phyloP scores from a whole-genome alignment of 2,888 invertebrate genomes.

The Harpagoxenus sublaevis region DNA sequence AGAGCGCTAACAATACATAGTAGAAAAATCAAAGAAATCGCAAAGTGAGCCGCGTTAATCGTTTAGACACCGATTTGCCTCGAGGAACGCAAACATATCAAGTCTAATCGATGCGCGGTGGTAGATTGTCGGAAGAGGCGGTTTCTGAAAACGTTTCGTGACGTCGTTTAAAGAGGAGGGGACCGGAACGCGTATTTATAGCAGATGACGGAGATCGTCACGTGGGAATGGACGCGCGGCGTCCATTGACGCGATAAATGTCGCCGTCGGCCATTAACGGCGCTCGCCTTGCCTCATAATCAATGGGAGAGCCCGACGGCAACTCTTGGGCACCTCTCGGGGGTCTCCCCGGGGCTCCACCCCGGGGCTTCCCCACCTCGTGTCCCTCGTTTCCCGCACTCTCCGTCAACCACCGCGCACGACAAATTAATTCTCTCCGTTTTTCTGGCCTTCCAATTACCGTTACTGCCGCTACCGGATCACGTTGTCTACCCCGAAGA shows the following conservation, averaged over 20 bases:
- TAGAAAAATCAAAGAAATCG: conserved; percentile 1
- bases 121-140: conserved; percentile 39
- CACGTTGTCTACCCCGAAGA: conserved; percentile 62
- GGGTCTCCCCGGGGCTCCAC: conserved; percentile 44
- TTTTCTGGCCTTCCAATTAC: conserved; percentile 73
- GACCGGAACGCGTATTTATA: conserved; percentile 78
- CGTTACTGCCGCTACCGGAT: conserved; percentile 67
- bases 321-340: conserved; percentile 74
- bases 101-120: conserved; percentile 26
- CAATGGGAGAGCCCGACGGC: conserved; percentile 76
- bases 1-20: too few species aligned
- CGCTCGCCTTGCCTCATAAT: conserved; percentile 80
- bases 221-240: conserved; percentile 78
- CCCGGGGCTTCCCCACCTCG: conserved; percentile 22
- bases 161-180: conserved; percentile 54
- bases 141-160: conserved; percentile 62
- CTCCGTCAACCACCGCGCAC: conserved; percentile 67
- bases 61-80: not conserved
- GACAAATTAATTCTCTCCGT: conserved; percentile 80
- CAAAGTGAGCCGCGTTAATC: not conserved
- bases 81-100: conserved; percentile 4
- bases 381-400: conserved; percentile 52
- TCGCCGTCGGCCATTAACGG: conserved; percentile 82
- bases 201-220: conserved; percentile 77
- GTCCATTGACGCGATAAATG: conserved; percentile 83